Conservation (phyloP, 2,888 invertebrate genomes). For the Zaprionus bogoriensis region DNA sequence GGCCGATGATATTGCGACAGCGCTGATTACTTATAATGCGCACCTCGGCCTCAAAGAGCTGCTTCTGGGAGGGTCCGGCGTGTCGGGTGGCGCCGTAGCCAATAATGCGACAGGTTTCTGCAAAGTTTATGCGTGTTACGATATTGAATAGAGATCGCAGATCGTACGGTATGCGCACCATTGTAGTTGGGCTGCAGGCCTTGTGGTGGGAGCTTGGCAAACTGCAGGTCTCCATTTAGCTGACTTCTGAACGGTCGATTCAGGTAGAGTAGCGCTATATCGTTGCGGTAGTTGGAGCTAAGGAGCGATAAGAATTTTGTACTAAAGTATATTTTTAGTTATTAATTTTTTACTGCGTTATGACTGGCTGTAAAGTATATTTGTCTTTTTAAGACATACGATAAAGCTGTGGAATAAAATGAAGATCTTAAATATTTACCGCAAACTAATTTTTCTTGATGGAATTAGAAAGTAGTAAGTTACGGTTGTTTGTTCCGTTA, state of each 20-base stretch:
- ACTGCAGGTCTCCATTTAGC: constrained; percentile 28
- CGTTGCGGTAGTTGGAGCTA: constrained; percentile 79
- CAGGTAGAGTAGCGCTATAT: constrained; percentile 78
- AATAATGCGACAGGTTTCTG: constrained; percentile 77
- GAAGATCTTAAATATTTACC: too few species aligned
- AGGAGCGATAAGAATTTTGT: background rate
- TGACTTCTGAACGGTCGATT: constrained; percentile 31
- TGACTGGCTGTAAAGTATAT: too few species aligned
- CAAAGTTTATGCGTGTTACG: too few species aligned
- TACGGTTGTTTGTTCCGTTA: too few species aligned
- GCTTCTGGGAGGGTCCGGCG: constrained; percentile 75
- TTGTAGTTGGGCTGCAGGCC: constrained; percentile 67
- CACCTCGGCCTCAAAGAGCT: constrained; percentile 74
- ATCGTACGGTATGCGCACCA: constrained; percentile 47
- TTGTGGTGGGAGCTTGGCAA: constrained; percentile 65
- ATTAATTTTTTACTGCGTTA: background rate
- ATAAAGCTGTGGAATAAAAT: too few species aligned
- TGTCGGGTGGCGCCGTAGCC: constrained; percentile 80
- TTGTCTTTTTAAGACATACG: too few species aligned
- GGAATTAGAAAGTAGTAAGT: too few species aligned
- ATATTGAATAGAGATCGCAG: too few species aligned
- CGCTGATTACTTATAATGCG: constrained; percentile 68
- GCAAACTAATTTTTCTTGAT: too few species aligned
- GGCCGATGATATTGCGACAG: constrained; percentile 76
- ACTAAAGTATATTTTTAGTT: background rate